Conservation (phyloP, 2,888 invertebrate genomes). For the Harpalus rubripes region DNA sequence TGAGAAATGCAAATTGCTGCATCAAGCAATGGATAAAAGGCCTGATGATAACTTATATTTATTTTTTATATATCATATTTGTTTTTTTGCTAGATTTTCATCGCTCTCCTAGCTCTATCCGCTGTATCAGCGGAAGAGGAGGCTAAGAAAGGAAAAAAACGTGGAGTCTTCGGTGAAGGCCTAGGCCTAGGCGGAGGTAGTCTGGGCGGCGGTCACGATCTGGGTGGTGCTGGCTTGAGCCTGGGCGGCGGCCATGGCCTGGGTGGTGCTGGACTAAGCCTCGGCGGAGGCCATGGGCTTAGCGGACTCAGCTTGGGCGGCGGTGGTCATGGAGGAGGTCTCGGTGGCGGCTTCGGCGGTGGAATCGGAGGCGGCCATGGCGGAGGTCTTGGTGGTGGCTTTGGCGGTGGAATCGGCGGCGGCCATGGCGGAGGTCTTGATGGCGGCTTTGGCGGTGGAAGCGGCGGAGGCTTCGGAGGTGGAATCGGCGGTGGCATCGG, state of each 20-base stretch:
- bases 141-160: conserved; percentile 62
- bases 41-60: too few relatives aligned
- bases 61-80: background rate
- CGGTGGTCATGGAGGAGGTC: conserved; percentile 39
- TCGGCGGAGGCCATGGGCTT: conserved; percentile 51
- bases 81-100: conserved; percentile 52
- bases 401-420: conserved; percentile 51
- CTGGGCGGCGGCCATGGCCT: conserved; percentile 48
- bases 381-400: conserved; percentile 39
- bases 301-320: conserved; percentile 13
- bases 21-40: too few relatives aligned
- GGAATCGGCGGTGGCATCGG: too few relatives aligned
- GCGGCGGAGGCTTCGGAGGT: too few relatives aligned
- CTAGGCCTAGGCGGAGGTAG: conserved; percentile 56
- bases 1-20: too few relatives aligned
- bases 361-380: conserved; percentile 26
- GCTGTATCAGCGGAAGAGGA: conserved; percentile 60
- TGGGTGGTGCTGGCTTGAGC: conserved; percentile 20
- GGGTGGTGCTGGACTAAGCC: conserved; percentile 50
- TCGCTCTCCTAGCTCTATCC: conserved; percentile 65
- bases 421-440: conserved; percentile 66
- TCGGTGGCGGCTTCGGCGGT: conserved; percentile 45
- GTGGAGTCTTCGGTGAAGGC: conserved; percentile 60
- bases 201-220: conserved; percentile 35
- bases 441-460: conserved; percentile 67